Evolutionary conservation across 2,113 vertebrate species (phyloP).

Genomic region (Arvicanthis niloticus): DNA sequence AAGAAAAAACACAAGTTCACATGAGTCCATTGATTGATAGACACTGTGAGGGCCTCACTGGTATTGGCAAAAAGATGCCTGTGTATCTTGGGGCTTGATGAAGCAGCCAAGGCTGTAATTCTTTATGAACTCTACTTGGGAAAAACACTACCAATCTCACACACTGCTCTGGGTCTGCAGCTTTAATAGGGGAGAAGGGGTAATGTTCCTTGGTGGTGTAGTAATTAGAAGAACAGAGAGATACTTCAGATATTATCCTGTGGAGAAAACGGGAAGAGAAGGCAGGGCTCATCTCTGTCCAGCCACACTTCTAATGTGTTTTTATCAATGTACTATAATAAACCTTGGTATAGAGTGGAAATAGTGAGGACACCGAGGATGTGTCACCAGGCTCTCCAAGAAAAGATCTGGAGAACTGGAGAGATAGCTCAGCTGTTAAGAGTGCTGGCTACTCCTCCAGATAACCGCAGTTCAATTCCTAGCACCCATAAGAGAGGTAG

Average conservation of each 20-base stretch:
- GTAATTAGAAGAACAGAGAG: not conserved
- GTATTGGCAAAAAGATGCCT: not conserved
- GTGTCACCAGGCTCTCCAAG: not conserved
- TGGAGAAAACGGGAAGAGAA: not conserved
- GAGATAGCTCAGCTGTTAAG: not conserved
- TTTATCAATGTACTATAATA: not conserved
- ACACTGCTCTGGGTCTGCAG: not conserved
- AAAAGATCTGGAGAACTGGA: not conserved
- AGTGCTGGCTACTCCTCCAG: not conserved
- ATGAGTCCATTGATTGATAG: not conserved
- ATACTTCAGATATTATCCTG: slow-evolving; percentile 22
- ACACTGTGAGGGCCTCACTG: not conserved
- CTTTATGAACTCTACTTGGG: not conserved
- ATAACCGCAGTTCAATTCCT: not conserved
- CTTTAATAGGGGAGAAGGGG: not conserved
- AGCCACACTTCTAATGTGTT: not conserved
- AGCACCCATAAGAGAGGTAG: no score
- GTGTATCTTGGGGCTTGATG: not conserved
- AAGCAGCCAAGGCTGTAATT: not conserved
- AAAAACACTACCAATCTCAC: not conserved
- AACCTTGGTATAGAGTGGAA: not conserved
- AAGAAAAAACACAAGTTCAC: not conserved
- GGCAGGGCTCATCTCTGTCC: not conserved
- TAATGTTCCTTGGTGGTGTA: not conserved
- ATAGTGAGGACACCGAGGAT: not conserved